These are phyloP conservation scores for Xanthostigma xanthostigma DNA, from an alignment of 2,888 invertebrate genomes.

Conservation along the genomic window DNA sequence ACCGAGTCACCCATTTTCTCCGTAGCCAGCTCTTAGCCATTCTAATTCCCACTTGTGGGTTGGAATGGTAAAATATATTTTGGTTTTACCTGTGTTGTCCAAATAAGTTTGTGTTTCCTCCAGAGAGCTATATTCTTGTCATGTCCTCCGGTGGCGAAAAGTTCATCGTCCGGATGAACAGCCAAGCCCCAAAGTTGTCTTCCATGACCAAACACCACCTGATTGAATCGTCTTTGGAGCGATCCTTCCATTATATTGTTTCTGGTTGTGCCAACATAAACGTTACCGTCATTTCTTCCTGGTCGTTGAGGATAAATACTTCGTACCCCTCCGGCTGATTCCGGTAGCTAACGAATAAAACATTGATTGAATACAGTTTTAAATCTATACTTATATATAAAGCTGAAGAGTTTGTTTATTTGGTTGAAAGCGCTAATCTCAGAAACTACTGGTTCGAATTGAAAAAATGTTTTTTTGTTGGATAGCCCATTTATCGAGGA, in stretches of 20 bases:
- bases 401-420: no score
- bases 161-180: conserved; percentile 79
- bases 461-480: no score
- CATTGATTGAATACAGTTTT: not conserved
- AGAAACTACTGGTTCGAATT: no score
- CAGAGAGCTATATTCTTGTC: conserved; percentile 83
- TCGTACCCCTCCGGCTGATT: conserved; percentile 75
- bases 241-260: conserved; percentile 86
- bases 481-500: no score
- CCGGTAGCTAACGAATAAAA: conserved; percentile 55
- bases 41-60: no score
- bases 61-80: not conserved
- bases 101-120: conserved; percentile 76
- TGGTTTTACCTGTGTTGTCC: conserved; percentile 59
- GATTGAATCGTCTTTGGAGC: conserved; percentile 73
- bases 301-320: conserved; percentile 80
- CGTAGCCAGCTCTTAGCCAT: no score
- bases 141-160: conserved; percentile 83
- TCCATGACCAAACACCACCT: conserved; percentile 77
- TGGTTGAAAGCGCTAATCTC: no score
- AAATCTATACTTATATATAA: no score
- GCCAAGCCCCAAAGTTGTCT: conserved; percentile 77
- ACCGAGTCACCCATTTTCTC: no score
- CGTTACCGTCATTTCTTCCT: conserved; percentile 75
- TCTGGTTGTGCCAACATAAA: conserved; percentile 80